These are phyloP conservation scores for Brachionus sp. DNA, from an alignment of 1,140 invertebrate species.

Conservation along the genomic window DNA sequence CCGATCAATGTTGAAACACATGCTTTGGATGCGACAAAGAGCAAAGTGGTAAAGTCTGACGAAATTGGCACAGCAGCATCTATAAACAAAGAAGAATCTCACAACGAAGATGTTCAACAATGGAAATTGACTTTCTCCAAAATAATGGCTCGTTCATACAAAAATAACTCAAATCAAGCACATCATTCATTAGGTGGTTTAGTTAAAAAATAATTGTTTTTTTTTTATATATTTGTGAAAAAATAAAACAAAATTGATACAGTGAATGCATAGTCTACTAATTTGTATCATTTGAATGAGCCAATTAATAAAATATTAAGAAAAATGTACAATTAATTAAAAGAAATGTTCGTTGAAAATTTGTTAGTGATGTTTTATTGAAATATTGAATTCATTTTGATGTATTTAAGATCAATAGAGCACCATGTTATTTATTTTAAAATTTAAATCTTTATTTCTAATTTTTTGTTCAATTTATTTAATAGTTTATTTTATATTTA, in stretches of 20 bases:
- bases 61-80: neutral
- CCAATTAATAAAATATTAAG: neutral
- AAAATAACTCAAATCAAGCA: neutral
- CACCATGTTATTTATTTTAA: neutral
- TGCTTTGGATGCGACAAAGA: neutral
- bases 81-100: neutral
- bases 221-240: neutral
- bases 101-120: slow-evolving; percentile 20
- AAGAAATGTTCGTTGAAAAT: no score
- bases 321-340: neutral
- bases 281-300: neutral
- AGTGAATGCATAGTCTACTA: neutral
- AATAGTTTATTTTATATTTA: neutral
- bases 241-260: neutral
- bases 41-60: neutral
- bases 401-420: neutral
- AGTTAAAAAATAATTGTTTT: neutral
- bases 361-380: no score
- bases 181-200: neutral
- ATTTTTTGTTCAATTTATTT: neutral
- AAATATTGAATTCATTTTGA: no score
- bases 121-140: slow-evolving; percentile 42
- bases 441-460: neutral
- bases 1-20: neutral
- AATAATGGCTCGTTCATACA: slow-evolving; percentile 43